Conservation (phyloP, 1,140 invertebrate genomes). For the Caenorhabditis latens region DNA sequence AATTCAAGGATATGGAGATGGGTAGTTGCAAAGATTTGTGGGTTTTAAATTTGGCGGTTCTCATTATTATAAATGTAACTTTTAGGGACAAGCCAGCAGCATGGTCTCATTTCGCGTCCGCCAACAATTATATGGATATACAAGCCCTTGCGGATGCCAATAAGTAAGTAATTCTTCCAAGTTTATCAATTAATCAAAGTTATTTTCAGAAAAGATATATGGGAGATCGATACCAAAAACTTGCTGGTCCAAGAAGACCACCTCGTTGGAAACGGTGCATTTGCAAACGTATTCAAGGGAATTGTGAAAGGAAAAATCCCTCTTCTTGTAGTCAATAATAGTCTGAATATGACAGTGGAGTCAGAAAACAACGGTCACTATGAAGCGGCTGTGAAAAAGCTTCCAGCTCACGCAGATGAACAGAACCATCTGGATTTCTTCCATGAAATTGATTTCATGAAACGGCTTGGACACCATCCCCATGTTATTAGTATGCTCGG, state of each 20-base stretch:
- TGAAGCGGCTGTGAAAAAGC: constrained; percentile 59
- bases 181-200: background rate
- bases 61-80: background rate
- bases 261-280: constrained; percentile 58
- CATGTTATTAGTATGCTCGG: constrained; percentile 61
- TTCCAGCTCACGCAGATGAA: constrained; percentile 61
- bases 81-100: background rate
- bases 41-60: background rate
- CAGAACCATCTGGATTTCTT: constrained; percentile 57
- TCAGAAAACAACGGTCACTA: constrained; percentile 45
- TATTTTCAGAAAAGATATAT: constrained; percentile 58
- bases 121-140: constrained; percentile 60
- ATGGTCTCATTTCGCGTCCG: constrained; percentile 46
- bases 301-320: constrained; percentile 61
- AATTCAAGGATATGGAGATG: background rate
- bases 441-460: constrained; percentile 66
- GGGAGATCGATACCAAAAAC: constrained; percentile 58
- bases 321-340: constrained; percentile 21
- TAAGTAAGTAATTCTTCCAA: constrained; percentile 21
- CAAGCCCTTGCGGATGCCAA: constrained; percentile 32
- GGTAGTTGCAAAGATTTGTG: constrained; percentile 19
- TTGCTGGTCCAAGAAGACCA: constrained; percentile 57
- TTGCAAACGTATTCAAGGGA: constrained; percentile 58
- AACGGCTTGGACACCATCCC: constrained; percentile 54
- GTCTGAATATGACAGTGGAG: constrained; percentile 39